These are phyloP conservation scores for Sitophilus oryzae DNA, from an alignment of 1,140 invertebrate genomes.

Conservation along the genomic window DNA sequence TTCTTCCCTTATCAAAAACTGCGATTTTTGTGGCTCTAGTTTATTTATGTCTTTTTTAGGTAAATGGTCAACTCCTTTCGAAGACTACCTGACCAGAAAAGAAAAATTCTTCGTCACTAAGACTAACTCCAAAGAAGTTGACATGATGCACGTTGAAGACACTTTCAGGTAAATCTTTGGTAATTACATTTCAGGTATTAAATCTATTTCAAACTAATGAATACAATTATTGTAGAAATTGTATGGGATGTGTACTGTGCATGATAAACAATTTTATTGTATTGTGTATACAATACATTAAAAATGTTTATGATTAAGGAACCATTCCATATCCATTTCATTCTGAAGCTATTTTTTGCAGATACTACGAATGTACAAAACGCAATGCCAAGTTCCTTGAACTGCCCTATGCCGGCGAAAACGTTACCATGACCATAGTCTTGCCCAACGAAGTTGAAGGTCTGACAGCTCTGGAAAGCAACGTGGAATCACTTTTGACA, in stretches of 20 bases:
- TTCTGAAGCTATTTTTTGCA: no score
- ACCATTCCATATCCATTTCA: no score
- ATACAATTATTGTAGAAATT: no score
- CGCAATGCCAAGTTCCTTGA: constrained; percentile 51
- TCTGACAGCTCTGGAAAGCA: constrained; percentile 34
- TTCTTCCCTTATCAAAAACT: background rate
- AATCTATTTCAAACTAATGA: no score
- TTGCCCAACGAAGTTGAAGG: constrained; percentile 60
- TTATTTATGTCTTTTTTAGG: constrained; percentile 7
- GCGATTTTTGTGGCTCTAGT: no score
- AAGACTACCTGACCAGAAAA: constrained; percentile 42
- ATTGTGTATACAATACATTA: no score
- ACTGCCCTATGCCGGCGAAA: constrained; percentile 51
- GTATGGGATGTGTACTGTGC: no score
- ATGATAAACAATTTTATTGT: no score
- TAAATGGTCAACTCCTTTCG: constrained; percentile 55
- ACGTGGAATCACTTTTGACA: constrained; percentile 29
- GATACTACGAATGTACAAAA: constrained; percentile 47
- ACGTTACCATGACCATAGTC: constrained; percentile 52
- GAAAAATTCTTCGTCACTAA: constrained; percentile 45
- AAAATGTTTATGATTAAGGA: no score
- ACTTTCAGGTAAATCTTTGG: constrained; percentile 16
- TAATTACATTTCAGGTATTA: no score
- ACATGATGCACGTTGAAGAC: constrained; percentile 21
- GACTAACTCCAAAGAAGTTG: constrained; percentile 35